Evolutionary conservation across 2,888 invertebrate species (phyloP), one percentile per base, ranked within the genome.

Genomic region (Leptothorax acervorum): DNA sequence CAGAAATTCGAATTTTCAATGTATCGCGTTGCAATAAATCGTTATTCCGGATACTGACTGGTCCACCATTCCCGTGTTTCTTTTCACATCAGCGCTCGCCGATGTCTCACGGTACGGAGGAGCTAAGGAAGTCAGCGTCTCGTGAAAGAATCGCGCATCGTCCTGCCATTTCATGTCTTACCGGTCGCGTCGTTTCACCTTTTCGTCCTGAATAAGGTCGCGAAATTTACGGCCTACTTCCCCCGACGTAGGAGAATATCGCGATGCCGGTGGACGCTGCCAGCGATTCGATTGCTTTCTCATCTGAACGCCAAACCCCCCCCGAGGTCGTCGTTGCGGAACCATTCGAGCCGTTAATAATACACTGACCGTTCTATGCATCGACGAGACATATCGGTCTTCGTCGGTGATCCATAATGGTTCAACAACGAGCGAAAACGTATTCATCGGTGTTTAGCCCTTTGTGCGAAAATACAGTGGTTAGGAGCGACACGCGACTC

Each of bases 221-320:
- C 88, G 65, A 85, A 90, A 90, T 90, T 90, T 90, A 90, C 90
- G 87, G 87, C 88, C 90, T 90, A 89, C 88, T 90, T 90, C 89
- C 83, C 75, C 73, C 85, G 81, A 87, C 62, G 62, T 82, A 70
- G 60, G 35, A 79, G 31, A 35, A 74, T 81, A 74, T 84, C 82
- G 53, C 76, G 78, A 84, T 71, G 78, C 78, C 85, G 66, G 75
- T 79, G 66, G 82, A 84, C 83, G 85, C 18, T 57, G 78, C 51
- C 75, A 78, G 66, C 87, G 82, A 48, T 85, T 85, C 88, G 87
- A 90, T 90, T 89, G 88, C 90, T 87, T 87, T 86, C 86, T 90
- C 88, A 85, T 88, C 76, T 85, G 76, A 79, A 23, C 70, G 82
- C n/a, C 66, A 75, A 78, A 82, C 82, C 82, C 75, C n/a, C 78